Evolutionary conservation across 2,113 vertebrate genomes (phyloP).

Genomic region (Acinonyx jubatus): DNA sequence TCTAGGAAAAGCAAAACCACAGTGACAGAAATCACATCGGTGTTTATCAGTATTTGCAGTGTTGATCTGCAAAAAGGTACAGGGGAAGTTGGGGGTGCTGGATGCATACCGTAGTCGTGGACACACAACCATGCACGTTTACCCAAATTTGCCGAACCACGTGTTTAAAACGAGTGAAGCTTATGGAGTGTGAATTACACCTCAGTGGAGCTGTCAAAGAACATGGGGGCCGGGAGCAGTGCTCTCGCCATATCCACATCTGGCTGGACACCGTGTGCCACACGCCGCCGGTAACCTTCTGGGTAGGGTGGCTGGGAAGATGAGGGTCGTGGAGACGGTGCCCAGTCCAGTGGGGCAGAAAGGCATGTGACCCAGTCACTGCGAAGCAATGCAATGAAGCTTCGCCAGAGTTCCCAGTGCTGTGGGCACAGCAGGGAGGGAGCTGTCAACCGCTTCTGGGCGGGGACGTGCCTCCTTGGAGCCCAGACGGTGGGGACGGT

Average conservation of each 20-base stretch:
- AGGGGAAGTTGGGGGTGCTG: not conserved
- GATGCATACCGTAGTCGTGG: rapidly evolving
- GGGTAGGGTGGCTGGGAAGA: not conserved
- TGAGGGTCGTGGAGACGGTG: not conserved
- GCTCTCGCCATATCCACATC: not conserved
- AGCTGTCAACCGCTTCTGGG: not conserved
- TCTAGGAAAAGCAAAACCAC: not conserved
- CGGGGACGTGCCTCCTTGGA: not conserved
- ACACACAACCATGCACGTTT: rapidly evolving
- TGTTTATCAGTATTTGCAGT: not conserved
- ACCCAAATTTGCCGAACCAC: rapidly evolving
- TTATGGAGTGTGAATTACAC: not conserved
- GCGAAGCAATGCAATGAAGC: not conserved
- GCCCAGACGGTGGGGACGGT: rapidly evolving
- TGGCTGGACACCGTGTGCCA: not conserved
- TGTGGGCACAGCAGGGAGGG: rapidly evolving
- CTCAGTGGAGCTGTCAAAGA: not conserved
- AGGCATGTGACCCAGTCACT: not conserved
- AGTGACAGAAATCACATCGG: too few species aligned
- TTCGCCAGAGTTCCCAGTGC: not conserved
- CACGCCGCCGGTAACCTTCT: not conserved
- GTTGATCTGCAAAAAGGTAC: not conserved
- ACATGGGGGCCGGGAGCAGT: not conserved
- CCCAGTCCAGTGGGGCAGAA: not conserved
- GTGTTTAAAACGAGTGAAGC: not conserved